Conservation (phyloP, 2,797 vertebrate species). For the Notolepis coatsorum region DNA sequence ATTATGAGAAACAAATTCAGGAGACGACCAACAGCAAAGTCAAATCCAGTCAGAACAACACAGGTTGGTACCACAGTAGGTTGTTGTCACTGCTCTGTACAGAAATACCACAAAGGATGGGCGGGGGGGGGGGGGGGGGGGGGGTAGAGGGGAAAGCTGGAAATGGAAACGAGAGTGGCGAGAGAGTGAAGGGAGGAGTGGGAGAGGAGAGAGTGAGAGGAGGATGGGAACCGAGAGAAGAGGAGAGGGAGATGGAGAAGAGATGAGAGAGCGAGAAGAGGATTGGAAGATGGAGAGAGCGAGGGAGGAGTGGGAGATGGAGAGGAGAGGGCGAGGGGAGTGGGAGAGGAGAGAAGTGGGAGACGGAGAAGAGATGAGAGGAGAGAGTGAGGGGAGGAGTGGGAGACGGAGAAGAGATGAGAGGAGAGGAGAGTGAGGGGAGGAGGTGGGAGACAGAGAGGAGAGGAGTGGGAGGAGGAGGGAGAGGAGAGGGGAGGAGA, state of each 20-base stretch:
- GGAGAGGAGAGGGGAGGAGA: no score
- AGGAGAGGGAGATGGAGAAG: constrained; percentile 41
- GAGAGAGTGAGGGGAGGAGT: no score
- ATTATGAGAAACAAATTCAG: constrained; percentile 80
- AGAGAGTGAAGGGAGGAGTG: background rate
- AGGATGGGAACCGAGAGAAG: no score
- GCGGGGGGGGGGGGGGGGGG: constrained; percentile 11
- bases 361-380: no score
- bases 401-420: constrained; percentile 16
- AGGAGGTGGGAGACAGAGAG: no score
- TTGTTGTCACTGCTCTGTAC: constrained; percentile 14
- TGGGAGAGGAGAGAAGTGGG: no score
- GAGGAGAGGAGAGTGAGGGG: constrained; percentile 1
- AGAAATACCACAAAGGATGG: constrained; percentile 42
- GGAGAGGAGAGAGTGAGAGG: background rate
- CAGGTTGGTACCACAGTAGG: no score
- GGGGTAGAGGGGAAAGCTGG: constrained; percentile 49
- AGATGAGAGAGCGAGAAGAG: constrained; percentile 42
- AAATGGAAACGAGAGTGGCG: constrained; percentile 40
- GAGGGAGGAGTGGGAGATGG: constrained; percentile 33
- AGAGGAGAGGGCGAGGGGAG: no score
- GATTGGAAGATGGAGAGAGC: constrained; percentile 35
- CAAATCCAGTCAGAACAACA: constrained; percentile 71
- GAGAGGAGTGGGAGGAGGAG: no score
- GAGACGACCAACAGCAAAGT: constrained; percentile 86